Evolutionary conservation across 2,113 vertebrate species (phyloP).

Genomic region (Phodopus roborovskii): DNA sequence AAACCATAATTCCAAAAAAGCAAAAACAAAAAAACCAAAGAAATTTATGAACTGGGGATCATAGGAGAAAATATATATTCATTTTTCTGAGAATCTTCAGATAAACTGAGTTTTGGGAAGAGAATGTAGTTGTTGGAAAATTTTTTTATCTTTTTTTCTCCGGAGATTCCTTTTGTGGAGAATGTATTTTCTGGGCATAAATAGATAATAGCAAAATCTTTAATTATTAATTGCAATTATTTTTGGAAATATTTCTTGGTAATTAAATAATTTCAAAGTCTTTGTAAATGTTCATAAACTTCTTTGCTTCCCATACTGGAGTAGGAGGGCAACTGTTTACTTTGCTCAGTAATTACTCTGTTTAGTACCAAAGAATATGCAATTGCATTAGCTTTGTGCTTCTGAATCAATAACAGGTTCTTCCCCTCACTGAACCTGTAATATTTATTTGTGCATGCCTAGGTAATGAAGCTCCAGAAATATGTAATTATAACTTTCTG

Average conservation of each 20-base stretch:
- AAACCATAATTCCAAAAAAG: background rate
- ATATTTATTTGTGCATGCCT: conserved; percentile 59
- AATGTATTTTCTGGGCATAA: background rate
- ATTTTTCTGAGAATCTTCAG: background rate
- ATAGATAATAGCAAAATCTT: conserved; percentile 38
- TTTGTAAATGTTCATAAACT: conserved; percentile 12
- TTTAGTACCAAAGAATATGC: conserved; percentile 48
- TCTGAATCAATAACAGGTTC: conserved; percentile 56
- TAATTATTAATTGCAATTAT: conserved; percentile 23
- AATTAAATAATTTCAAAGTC: background rate
- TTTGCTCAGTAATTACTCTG: conserved; percentile 57
- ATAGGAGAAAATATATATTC: background rate
- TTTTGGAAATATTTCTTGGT: conserved; percentile 29
- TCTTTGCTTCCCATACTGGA: background rate
- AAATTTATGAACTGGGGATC: background rate
- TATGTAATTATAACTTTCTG: conserved; percentile 60
- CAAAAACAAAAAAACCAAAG: no score
- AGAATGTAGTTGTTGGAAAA: background rate
- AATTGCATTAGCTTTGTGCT: conserved; percentile 56
- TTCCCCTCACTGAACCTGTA: conserved; percentile 42
- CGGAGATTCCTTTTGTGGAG: background rate
- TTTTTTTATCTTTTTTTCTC: background rate
- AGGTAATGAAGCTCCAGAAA: conserved; percentile 52
- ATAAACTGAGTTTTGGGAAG: background rate
- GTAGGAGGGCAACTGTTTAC: conserved; percentile 23